Base-by-base conservation (phyloP, 2,888 invertebrate genomes). In the Herminia tarsipennalis region DNA sequence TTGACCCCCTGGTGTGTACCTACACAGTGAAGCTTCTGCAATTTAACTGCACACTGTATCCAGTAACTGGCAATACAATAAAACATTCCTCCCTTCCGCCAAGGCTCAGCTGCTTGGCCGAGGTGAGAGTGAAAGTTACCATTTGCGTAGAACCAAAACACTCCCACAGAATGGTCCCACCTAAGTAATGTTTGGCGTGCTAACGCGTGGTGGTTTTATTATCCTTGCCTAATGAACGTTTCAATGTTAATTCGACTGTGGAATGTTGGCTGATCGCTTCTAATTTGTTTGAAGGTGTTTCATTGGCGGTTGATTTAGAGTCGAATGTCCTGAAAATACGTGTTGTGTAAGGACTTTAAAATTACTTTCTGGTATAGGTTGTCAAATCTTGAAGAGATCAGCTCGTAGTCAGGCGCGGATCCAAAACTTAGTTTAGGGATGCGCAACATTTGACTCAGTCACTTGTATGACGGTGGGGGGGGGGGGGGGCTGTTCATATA, bases 51-150 rank as follows among this genome's bases (percentile, higher is more conserved):
- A 9, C 9, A 13, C 1, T 36, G 17, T 8, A 12, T 20, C 24
- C 21, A 25, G 35, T 40, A 20, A 44, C 36, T 42, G 47, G 45
- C 50, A 61, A 42, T 68, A 66, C 72, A 75, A 78, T 80, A 83
- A 78, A 77, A 60, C 68, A 69, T 58, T 57, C 65, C 67, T 74
- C 75, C 75, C 70, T 68, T 38, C 55, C 52, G 42, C 64, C n/a
- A n/a, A n/a, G 77, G 57, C 82, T 59, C 86, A 87, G 82, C 79
- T 86, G 86, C 59, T 69, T 51, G 68, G 66, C 59, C 66, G 59
- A 61, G 56, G 62, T 48, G 63, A 70, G 67, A 86, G 86, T 85
- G 73, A 71, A 76, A 73, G 65, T 51, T 56, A 55, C 80, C 80
- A 83, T 86, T 66, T 58, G 50, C 45, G 55, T 56, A 38, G 49